Base-by-base conservation (phyloP, 2,797 vertebrate species). In the Liparis tanakae region DNA sequence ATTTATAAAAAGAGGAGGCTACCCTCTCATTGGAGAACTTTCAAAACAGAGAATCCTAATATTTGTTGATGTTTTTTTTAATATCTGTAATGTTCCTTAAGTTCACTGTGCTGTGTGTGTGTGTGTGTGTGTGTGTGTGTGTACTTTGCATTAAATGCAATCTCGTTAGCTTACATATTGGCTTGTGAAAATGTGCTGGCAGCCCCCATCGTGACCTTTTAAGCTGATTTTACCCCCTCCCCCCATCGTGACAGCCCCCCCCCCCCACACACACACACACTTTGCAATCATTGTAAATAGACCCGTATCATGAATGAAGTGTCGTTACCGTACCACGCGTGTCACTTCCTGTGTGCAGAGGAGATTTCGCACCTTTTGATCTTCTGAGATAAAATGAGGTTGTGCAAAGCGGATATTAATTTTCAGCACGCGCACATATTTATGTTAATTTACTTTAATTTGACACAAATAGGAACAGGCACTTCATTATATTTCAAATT, bases 271-370 rank as follows among this genome's bases (percentile, higher is more conserved):
- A 9, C 10, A 1, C 50, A 3, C 36, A 3, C 57, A 4, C 12
- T 13, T 20, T 12, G 63, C 20, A 54, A 1, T 57, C 14, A 46
- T 4, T 43, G 59, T 15, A 61, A 48, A 36, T n/a, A 5, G 20
- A 63, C 71, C 37, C 71, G 39, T 25, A 0, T 44, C 15, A n/a
- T 41, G 39, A 41, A 41, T 41, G 39, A 41, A 14, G 14, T 7
- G 39, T 65, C 22, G 30, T 46, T 0, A 25, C 44, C 37, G 17
- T 13, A 57, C 12, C 56, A 18, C 46, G 10, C 17, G 0, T 15
- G n/a, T 63, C 39, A 68, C 61, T 67, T 58, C 60, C 69, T 74
- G 70, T 70, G 7, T 60, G 20, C 20, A 34, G 58, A 39, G 3
- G 22, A 53, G 13, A 20, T 60, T 66, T 71, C 25, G 18, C 39